A percentile compares a stretch with the other conserved stretches of the same genome.
These are phyloP conservation scores for Mirza zaza DNA, from an alignment of 2,113 vertebrate genomes.

Conservation along the genomic window DNA sequence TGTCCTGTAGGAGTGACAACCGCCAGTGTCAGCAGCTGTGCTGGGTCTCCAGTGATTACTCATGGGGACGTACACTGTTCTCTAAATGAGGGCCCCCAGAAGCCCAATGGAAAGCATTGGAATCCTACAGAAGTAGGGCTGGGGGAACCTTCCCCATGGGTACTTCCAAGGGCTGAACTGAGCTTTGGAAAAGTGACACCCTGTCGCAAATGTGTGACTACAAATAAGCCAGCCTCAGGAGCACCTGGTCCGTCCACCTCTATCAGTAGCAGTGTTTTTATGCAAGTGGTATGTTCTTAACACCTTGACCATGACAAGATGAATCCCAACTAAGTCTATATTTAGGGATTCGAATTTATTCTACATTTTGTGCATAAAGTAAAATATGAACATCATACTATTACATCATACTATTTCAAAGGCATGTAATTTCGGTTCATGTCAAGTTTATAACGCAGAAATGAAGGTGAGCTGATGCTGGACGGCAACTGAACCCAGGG, in stretches of 20 bases:
- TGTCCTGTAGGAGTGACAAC: not conserved
- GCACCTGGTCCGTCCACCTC: not conserved
- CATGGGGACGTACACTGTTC: not conserved
- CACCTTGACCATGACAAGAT: not conserved
- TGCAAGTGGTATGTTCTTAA: not conserved
- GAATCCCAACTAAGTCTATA: not conserved
- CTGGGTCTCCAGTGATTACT: not conserved
- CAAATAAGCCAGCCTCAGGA: not conserved
- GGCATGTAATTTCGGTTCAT: not conserved
- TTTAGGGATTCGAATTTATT: not conserved
- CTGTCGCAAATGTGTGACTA: not conserved
- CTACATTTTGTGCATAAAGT: not conserved
- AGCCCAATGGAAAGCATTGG: not conserved
- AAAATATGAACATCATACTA: not conserved
- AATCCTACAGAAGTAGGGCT: not conserved
- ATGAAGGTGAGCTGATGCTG: not conserved
- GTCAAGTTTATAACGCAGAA: not conserved
- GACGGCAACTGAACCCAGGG: rapidly evolving
- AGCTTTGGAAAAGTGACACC: not conserved
- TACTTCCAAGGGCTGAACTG: not conserved
- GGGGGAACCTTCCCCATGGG: too few species aligned
- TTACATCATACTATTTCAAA: not conserved
- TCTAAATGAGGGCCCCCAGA: not conserved
- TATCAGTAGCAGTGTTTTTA: not conserved
- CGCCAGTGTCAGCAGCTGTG: not conserved